These are phyloP conservation scores for Rhogogaster chlorosoma DNA, from an alignment of 2,888 invertebrate species.

Conservation along the genomic window DNA sequence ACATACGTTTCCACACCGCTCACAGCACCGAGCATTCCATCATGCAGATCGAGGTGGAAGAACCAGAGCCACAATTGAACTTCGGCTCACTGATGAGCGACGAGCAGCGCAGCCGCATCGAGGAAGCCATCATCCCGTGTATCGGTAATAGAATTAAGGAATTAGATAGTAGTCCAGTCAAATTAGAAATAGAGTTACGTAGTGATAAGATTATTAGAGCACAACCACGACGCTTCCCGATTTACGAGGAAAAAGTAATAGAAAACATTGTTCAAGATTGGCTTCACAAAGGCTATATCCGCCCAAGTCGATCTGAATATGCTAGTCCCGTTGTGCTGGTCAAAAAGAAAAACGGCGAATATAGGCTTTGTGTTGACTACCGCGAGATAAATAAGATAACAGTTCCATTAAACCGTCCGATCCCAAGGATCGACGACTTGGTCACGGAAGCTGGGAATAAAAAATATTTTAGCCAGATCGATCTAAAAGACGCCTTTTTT, in stretches of 20 bases:
- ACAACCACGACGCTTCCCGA: constrained; percentile 19
- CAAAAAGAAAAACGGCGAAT: constrained; percentile 55
- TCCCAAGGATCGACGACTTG: constrained; percentile 21
- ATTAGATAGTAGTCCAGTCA: not conserved
- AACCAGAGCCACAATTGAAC: constrained; percentile 7
- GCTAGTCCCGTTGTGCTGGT: constrained; percentile 54
- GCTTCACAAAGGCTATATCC: not conserved
- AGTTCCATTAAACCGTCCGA: not conserved
- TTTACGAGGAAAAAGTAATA: constrained; percentile 16
- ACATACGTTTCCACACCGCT: not conserved
- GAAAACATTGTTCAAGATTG: constrained; percentile 4
- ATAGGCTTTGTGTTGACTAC: constrained; percentile 61
- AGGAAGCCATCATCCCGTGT: not conserved
- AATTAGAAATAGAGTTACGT: constrained; percentile 11
- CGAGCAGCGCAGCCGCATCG: not conserved
- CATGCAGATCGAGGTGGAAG: constrained; percentile 8
- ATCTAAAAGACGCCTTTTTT: constrained; percentile 53
- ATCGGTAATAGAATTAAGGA: not conserved
- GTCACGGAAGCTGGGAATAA: not conserved
- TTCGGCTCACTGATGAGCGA: not conserved
- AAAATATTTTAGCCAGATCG: constrained; percentile 39
- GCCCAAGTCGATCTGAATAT: not conserved
- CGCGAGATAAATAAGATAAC: constrained; percentile 53
- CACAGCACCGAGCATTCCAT: not conserved
- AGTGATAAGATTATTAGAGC: constrained; percentile 5